Evolutionary conservation across 2,888 invertebrate species (phyloP).

Genomic region (Macropis europaea): DNA sequence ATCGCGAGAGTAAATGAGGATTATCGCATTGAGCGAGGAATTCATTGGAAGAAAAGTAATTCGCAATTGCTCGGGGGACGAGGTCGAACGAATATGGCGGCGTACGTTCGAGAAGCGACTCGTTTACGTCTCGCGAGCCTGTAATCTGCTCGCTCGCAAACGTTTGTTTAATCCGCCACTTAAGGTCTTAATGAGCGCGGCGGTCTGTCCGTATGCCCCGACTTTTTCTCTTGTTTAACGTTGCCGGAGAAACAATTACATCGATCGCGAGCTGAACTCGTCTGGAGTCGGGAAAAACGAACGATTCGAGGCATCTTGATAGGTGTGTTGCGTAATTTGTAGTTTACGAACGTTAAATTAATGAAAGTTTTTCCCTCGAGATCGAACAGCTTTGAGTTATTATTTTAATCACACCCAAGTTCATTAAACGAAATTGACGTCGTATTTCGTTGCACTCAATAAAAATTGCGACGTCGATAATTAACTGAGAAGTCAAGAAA

Average conservation of each 20-base stretch:
- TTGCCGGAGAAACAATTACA: constrained; percentile 12
- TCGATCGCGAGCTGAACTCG: too few species aligned
- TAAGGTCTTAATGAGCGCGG: constrained; percentile 34
- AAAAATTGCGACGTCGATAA: too few species aligned
- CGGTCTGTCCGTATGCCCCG: neutral
- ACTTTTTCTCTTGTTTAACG: neutral
- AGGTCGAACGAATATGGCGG: neutral
- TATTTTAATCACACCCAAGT: too few species aligned
- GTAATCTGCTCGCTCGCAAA: constrained; percentile 32
- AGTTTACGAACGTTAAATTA: too few species aligned
- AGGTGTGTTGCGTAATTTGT: too few species aligned
- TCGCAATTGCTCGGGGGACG: constrained; percentile 28
- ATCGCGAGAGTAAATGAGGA: constrained; percentile 24
- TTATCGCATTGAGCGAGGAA: constrained; percentile 21
- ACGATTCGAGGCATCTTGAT: too few species aligned
- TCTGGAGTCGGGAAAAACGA: too few species aligned
- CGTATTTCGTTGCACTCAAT: too few species aligned
- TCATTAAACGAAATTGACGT: too few species aligned
- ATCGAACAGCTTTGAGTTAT: too few species aligned
- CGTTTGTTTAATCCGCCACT: constrained; percentile 41
- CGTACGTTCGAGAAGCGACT: neutral
- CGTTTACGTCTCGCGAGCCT: constrained; percentile 16
- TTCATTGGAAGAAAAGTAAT: constrained; percentile 42
- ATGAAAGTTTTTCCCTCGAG: too few species aligned
- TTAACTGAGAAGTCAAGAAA: too few species aligned